Evolutionary conservation across 2,113 vertebrate species (phyloP), one percentile per base, ranked within the genome.

Genomic region (Meriones unguiculatus): DNA sequence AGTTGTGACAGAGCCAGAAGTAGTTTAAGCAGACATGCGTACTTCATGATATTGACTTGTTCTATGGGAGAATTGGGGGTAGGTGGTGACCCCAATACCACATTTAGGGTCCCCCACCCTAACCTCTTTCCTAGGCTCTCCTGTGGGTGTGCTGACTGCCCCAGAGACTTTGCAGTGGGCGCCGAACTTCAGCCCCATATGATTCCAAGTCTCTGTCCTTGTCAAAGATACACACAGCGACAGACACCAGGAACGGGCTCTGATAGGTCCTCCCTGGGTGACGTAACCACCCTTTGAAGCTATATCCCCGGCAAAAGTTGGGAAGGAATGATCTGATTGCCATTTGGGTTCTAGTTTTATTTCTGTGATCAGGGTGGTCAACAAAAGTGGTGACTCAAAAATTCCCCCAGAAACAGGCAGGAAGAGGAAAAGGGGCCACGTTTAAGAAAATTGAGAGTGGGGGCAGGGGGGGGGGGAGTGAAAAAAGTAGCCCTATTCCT

Each of bases 401-500:
- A 35, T 95, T 94, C 77, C 25, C 28, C 22, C 24, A 64, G 88
- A 91, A 95, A 87, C 10, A 88, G 15, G 59, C n/a, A 80, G 78
- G 77, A 82, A 35, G n/a, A 32, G 7, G 18, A 54, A 59, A 64
- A 92, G 52, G 30, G n/a, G 96, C 64, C 18, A 81, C 11, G 59
- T 32, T 10, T 32, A 5, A 41, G 41, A 41, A 35, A 57, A 46
- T 46, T 5, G 46, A 46, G 46, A 46, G 46, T 46, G 46, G 46
- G 5, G 46, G 46, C 5, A 5, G 46, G 46, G 46, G 46, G 46
- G 5, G 46, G 46, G 41, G 41, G 7, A 52, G 13, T 9, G 38
- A 57, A 3, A 7, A 38, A 84, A 62, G 9, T 2, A 64, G 59
- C 17, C 59, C 41, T 62, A 84, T 38, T n/a, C n/a, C 18, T 84